Base-by-base conservation (phyloP, 1,140 invertebrate species). In the Lordiphosa stackelbergi region DNA sequence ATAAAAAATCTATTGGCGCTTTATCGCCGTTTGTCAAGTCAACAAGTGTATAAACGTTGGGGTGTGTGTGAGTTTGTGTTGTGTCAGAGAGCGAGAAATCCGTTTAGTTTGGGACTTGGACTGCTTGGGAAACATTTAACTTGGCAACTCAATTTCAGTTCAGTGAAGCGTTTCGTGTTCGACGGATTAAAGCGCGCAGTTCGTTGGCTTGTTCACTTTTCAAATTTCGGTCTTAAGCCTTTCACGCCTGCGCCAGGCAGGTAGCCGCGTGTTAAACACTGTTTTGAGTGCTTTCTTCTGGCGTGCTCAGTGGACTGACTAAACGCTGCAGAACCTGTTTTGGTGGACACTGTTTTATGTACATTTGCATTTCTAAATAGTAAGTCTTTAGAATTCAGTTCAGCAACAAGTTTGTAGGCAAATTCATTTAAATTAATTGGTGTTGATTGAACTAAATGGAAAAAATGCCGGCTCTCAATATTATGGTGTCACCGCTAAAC, bases 1-100 rank as follows among this genome's bases (percentile, higher is more conserved):
- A 74, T 43, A 74, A 73, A 68, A 59, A 81, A 68, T 79, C 53
- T 58, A 81, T 68, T 51, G 46, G 46, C 13, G 13, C 40, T 46
- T 62, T 62, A 69, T 66, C 56, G 62, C 36, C 37, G 49, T 9
- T 42, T 31, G 28, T 31, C 28, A 31, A 31, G 40, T 37, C 45
- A 48, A 51, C 13, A 48, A 35, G 53, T 45, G 34, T 59, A 58
- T 58, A 51, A 53, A 40, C 45, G 10, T 13, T 13, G 11, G 36
- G 5, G 10, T 24, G 22, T 51, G 13, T n/a, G 34, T 9, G 8
- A 12, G 12, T 56, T 34, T 31, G 16, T 37, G 41, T 35, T 24
- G 12, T 37, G 10, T 13, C 8, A 3, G 13, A 13, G 12, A 13
- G 9, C 16, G 16, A 46, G 16, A 46, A 46, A 46, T 46, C 43